Base-by-base conservation (phyloP, 2,113 vertebrate species). In the Myxocyprinus asiaticus region DNA sequence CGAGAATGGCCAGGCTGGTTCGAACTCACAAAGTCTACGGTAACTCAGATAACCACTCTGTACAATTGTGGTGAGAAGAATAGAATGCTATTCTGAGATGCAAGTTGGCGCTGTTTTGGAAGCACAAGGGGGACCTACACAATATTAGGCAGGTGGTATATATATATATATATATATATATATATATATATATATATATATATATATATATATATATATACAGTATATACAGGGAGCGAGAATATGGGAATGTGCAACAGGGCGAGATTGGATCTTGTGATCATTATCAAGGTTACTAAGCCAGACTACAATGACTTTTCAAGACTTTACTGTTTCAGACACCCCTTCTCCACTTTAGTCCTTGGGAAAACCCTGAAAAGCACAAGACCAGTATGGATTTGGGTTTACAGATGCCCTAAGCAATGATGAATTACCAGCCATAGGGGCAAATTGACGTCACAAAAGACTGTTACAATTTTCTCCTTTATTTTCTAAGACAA, bases 391-490 rank as follows among this genome's bases (percentile, higher is more conserved):
- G 85, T 83, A 69, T 86, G 82, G 85, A 87, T 83, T 87, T 82
- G 85, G 81, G 87, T 86, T 70, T 66, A 81, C 88, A 85, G 84
- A 88, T 77, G 51, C 81, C 86, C 66, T 79, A 83, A 81, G 45
- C 78, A 86, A 81, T 83, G 76, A 90, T 85, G 88, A 84, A 89
- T 87, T 82, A 90, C 83, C 86, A 87, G 87, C 87, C 89, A 90
- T 79, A 77, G 84, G 86, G 89, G 85, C 87, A 90, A 89, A 92
- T 90, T 85, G 88, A 87, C 82, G 64, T 33, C 88, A 81, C 87
- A 85, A 91, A 86, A 92, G 92, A 94, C 93, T 93, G 93, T 93
- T 93, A 93, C 84, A 86, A 89, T 85, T 90, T 71, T 33, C 22
- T 33, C 22, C 22, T 33, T 33, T 33, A 33, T 77, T 93, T 93